Base-by-base conservation (phyloP, 2,888 invertebrate genomes). In the Dusona sp. region DNA sequence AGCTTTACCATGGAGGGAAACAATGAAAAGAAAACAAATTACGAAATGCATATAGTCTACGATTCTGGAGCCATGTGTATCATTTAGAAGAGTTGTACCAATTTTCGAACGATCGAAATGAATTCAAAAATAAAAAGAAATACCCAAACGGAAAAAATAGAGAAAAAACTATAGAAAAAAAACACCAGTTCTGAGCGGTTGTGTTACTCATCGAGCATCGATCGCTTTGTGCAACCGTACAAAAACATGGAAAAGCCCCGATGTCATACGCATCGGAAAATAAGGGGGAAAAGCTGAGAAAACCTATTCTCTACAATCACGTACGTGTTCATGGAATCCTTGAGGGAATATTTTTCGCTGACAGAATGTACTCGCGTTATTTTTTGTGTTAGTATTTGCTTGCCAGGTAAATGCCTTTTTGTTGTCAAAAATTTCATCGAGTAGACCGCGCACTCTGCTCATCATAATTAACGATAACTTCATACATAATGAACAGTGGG, bases 191-290 rank as follows among this genome's bases (percentile, higher is more conserved):
- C 16, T 6, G 4, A 36, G 22, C 29, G 29, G 45, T 33, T 29
- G 29, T 42, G 29, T 33, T 54, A 22, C 54, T 54, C 54, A n/a
- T 72, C 9, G 73, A 19, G 16, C 36, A 54, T 54, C 73, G 54
- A 54, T 54, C 73, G 54, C 22, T 54, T 29, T 36, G 16, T 33
- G 13, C 36, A 36, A 6, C 22, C 22, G 29, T 19, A 19, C n/a
- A 16, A 70, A 45, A 70, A 29, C 16, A 19, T 16, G 19, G 13
- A 25, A 54, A 73, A 73, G 54, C n/a, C n/a, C 13, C 19, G 29
- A 13, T 11, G 7, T 36, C 22, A 36, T 73, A 22, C 22, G 36
- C 36, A 36, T 22, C 3, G 54, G 19, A 73, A 73, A 72, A 73
- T 25, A 72, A 72, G 25, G 13, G 38, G 11, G 7, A 2, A 11